A percentile compares a stretch with the other conserved stretches of the same genome.
Conservation (phyloP, 2,797 vertebrate genomes). For the Silurus aristotelis region DNA sequence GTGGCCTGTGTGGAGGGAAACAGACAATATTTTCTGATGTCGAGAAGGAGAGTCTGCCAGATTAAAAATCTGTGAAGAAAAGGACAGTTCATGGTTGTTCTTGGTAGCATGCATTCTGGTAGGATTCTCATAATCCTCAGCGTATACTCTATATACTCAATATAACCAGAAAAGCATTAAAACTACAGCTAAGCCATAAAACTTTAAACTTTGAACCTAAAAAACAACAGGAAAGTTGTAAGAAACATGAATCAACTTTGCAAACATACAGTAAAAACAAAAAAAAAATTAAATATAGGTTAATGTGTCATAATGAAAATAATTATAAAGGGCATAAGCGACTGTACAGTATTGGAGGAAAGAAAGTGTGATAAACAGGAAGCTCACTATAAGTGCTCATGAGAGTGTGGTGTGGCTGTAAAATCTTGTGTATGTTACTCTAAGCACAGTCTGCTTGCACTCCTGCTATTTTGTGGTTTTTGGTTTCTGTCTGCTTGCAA, state of each 20-base stretch:
- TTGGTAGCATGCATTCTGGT: neutral
- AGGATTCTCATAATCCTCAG: neutral
- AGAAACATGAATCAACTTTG: neutral
- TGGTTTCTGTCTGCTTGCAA: constrained; percentile 16
- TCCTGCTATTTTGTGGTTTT: constrained; percentile 38
- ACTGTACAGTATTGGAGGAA: neutral
- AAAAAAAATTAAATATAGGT: neutral
- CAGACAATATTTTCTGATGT: too few relatives aligned
- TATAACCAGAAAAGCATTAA: neutral
- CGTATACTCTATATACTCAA: neutral
- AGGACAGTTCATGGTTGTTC: too few relatives aligned
- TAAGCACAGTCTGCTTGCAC: neutral
- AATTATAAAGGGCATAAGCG: neutral
- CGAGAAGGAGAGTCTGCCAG: too few relatives aligned
- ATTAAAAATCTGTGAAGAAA: too few relatives aligned
- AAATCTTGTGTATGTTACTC: neutral
- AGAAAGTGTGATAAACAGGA: neutral
- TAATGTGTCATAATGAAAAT: neutral
- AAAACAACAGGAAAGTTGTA: neutral
- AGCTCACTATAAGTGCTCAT: neutral
- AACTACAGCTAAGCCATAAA: neutral
- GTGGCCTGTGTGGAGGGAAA: too few relatives aligned
- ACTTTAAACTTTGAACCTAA: neutral
- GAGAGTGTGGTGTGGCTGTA: neutral
- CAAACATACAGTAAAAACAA: neutral